These are phyloP conservation scores for Galagoides demidoff DNA, from an alignment of 2,797 vertebrate genomes.

Conservation along the genomic window DNA sequence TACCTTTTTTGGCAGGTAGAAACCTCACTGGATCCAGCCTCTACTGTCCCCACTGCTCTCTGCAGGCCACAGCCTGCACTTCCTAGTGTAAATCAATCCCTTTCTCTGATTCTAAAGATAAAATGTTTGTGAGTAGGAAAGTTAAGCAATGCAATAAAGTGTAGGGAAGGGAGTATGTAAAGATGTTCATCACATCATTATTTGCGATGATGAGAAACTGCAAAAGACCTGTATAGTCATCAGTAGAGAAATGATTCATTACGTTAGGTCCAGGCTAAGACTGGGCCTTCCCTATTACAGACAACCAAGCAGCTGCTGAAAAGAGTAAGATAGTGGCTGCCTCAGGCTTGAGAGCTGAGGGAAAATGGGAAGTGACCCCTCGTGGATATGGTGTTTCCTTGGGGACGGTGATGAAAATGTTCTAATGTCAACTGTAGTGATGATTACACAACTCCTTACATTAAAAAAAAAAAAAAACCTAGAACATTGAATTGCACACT, in stretches of 20 bases:
- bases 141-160: neutral
- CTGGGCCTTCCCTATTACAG: neutral
- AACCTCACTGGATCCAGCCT: neutral
- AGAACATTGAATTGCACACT: neutral
- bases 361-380: neutral
- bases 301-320: constrained; percentile 38
- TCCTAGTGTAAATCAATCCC: neutral
- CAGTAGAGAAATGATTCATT: constrained; percentile 19
- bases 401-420: neutral
- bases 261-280: neutral
- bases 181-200: neutral
- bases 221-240: neutral
- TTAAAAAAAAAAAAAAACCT: neutral
- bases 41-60: neutral
- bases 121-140: neutral
- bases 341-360: neutral
- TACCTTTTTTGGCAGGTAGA: neutral
- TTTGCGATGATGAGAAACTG: constrained; percentile 31
- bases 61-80: neutral
- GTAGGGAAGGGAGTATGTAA: neutral
- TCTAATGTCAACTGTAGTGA: neutral
- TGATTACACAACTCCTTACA: neutral
- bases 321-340: neutral
- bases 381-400: neutral
- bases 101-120: neutral